Evolutionary conservation across 2,888 invertebrate species (phyloP), one percentile per base, ranked within the genome.

Genomic region (Prenolepis imparis): DNA sequence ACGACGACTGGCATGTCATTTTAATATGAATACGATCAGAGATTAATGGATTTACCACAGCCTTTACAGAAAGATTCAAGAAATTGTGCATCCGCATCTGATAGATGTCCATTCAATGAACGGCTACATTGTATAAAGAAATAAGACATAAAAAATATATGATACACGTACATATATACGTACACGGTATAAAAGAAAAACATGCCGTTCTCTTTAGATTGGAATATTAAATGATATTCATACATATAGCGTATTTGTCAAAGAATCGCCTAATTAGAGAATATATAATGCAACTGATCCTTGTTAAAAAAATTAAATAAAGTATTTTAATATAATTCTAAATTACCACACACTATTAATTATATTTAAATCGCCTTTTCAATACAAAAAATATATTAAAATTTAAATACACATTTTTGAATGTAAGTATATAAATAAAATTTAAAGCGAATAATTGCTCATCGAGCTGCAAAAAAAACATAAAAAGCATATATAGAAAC

Each of bases 1-100:
- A 94, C 89, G 86, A 85, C 88, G 86, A 85, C 88, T 85, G 89
- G 89, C 88, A 88, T 91, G 92, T 92, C 91, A 92, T 91, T 93
- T 93, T 92, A 93, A 93, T 92, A 91, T 91, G 90, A 91, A 91
- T 89, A 91, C 91, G 90, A 91, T 91, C 89, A 89, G 91, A 93
- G 93, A 94, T 93, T 93, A 93, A 93, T 93, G 92, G 86, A 91
- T 86, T 87, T 87, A 77, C 85, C 82, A 87, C 83, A 83, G 85
- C 86, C 81, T 90, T 91, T 92, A 91, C 88, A 90, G 88, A 91
- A 90, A 92, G 90, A 91, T 91, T 89, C 91, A 89, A 90, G 90
- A 90, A 90, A 91, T 88, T 88, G 81, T 78, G 85, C 80, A 82
- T 83, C 48, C 61, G 78, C 44, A 24, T 74, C 72, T 21, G 41